These are phyloP conservation scores for Drosophila paulistorum DNA, from an alignment of 1,140 invertebrate species.

Conservation along the genomic window DNA sequence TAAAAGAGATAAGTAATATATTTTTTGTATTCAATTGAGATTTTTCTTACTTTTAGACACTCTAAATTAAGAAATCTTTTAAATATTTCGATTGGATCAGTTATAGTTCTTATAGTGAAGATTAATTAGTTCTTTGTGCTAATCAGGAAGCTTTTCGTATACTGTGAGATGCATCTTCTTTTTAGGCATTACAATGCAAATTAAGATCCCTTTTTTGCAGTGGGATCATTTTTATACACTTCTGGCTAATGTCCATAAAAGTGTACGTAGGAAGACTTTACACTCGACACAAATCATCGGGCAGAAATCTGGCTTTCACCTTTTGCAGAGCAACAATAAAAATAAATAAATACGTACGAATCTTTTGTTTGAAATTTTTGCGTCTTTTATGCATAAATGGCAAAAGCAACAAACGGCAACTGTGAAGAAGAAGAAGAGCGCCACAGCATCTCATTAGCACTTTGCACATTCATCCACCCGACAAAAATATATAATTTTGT, in stretches of 20 bases:
- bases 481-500: background rate
- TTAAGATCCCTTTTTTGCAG: no score
- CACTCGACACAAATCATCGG: slow-evolving; percentile 35
- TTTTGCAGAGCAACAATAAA: slow-evolving; percentile 63
- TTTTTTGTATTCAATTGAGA: background rate
- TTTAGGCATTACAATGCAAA: no score
- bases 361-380: slow-evolving; percentile 59
- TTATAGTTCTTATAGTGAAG: no score
- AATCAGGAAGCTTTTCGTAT: no score
- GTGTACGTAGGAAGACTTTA: background rate
- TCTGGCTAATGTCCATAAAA: background rate
- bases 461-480: slow-evolving; percentile 33
- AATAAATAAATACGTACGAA: slow-evolving; percentile 56
- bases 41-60: no score
- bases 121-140: no score
- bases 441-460: slow-evolving; percentile 77
- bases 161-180: no score
- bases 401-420: slow-evolving; percentile 71
- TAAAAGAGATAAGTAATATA: background rate
- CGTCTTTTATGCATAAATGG: slow-evolving; percentile 74
- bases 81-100: no score
- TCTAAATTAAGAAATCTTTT: no score
- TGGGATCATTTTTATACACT: no score
- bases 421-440: slow-evolving; percentile 51
- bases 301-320: slow-evolving; percentile 68